Conservation (phyloP, 2,888 invertebrate genomes). For the Lagria hirta region DNA sequence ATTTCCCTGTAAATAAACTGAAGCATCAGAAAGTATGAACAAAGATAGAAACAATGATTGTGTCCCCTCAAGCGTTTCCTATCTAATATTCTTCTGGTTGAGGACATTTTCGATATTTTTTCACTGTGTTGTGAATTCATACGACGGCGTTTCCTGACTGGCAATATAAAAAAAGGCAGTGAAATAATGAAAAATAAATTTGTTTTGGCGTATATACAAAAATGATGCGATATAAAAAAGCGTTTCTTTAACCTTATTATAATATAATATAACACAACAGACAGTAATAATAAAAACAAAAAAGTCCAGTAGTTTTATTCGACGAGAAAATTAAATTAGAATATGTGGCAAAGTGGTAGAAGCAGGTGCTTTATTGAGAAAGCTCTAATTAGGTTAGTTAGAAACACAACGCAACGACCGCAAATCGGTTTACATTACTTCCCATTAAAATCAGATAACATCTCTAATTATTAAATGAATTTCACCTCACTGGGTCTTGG, state of each 20-base stretch:
- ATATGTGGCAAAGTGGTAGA: constrained; percentile 8
- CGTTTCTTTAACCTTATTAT: no score
- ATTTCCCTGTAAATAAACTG: no score
- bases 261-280: no score
- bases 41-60: no score
- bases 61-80: constrained; percentile 14
- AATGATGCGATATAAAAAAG: no score
- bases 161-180: constrained; percentile 27
- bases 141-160: constrained; percentile 26
- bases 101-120: constrained; percentile 25
- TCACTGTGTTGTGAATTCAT: constrained; percentile 21
- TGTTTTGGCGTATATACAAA: constrained; percentile 17
- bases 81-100: constrained; percentile 19
- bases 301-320: no score
- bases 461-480: constrained; percentile 22
- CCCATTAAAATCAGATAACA: constrained; percentile 24
- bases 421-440: constrained; percentile 26
- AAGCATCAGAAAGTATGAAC: no score
- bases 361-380: constrained; percentile 20
- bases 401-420: constrained; percentile 16
- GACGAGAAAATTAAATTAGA: no score
- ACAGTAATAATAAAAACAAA: no score
- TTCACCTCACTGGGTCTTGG: no score
- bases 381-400: constrained; percentile 25
- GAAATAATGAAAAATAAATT: constrained; percentile 32